Evolutionary conservation across 2,797 vertebrate species (phyloP).

Genomic region (Acipenser oxyrinchus): DNA sequence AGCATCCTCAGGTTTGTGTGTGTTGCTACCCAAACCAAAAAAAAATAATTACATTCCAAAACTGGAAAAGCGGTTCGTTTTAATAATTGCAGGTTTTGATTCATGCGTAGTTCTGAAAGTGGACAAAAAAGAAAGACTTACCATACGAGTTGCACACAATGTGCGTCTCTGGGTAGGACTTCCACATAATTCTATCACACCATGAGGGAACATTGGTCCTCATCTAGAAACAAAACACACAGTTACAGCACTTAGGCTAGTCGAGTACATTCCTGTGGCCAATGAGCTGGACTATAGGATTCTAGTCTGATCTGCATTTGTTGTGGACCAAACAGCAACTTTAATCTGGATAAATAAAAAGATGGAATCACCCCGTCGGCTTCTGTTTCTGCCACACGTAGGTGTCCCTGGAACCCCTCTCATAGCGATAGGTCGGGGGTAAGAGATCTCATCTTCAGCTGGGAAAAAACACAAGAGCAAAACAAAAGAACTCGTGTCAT

Average conservation of each 20-base stretch:
- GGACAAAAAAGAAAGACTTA: conserved; percentile 39
- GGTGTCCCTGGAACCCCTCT: conserved; percentile 85
- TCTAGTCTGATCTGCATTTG: no score
- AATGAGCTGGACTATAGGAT: no score
- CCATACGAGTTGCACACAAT: conserved; percentile 91
- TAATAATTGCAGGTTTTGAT: no score
- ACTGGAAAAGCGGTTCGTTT: no score
- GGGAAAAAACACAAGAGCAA: conserved; percentile 12
- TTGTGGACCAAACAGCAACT: background rate
- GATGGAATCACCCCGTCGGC: conserved; percentile 70
- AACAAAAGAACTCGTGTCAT: no score
- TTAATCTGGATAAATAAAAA: background rate
- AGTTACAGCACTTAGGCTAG: background rate
- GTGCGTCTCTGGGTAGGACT: conserved; percentile 89
- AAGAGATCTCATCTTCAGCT: conserved; percentile 92
- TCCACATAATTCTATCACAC: conserved; percentile 95
- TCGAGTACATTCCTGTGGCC: no score
- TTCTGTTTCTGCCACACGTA: conserved; percentile 97
- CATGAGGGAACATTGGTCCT: conserved; percentile 92
- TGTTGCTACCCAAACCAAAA: no score
- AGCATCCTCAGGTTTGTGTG: no score
- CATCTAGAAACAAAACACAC: conserved; percentile 54
- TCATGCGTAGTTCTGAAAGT: no score
- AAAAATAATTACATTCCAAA: no score
- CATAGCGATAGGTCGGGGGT: conserved; percentile 92